Evolutionary conservation across 2,888 invertebrate species (phyloP).

Genomic region (Synergus umbraculus): DNA sequence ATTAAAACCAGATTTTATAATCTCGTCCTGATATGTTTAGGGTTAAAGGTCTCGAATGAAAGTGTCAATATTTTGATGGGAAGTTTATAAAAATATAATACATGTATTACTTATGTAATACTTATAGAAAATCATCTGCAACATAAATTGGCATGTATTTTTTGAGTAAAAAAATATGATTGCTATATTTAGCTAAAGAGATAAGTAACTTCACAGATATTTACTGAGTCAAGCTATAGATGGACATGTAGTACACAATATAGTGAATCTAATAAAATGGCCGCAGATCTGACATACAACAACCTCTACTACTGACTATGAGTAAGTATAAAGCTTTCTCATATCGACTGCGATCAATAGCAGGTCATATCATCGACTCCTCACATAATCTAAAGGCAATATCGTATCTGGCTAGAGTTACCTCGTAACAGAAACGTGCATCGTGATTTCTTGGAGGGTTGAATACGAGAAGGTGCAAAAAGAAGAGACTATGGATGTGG

Average conservation of each 20-base stretch:
- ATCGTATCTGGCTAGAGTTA: conserved; percentile 66
- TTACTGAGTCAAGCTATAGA: not conserved
- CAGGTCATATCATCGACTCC: conserved; percentile 58
- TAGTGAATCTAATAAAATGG: conserved; percentile 61
- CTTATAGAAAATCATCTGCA: too few species aligned
- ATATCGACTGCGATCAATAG: conserved; percentile 68
- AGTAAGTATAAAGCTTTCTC: conserved; percentile 56
- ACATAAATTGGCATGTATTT: too few species aligned
- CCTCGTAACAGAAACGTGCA: conserved; percentile 68
- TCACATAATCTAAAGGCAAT: conserved; percentile 68
- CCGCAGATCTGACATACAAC: conserved; percentile 42
- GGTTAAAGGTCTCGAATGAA: conserved; percentile 44
- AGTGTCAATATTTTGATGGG: not conserved
- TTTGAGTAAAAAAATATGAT: too few species aligned
- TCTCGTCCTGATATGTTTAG: conserved; percentile 51
- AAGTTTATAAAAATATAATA: not conserved
- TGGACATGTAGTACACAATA: not conserved
- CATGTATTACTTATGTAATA: not conserved
- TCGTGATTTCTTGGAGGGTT: conserved; percentile 49
- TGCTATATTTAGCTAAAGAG: too few species aligned
- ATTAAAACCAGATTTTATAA: conserved; percentile 60
- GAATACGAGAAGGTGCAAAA: conserved; percentile 41
- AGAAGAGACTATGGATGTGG: not conserved
- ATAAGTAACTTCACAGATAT: not conserved
- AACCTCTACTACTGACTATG: conserved; percentile 15